Base-by-base conservation (phyloP, 2,113 vertebrate species). In the Odobenus rosmarus region DNA sequence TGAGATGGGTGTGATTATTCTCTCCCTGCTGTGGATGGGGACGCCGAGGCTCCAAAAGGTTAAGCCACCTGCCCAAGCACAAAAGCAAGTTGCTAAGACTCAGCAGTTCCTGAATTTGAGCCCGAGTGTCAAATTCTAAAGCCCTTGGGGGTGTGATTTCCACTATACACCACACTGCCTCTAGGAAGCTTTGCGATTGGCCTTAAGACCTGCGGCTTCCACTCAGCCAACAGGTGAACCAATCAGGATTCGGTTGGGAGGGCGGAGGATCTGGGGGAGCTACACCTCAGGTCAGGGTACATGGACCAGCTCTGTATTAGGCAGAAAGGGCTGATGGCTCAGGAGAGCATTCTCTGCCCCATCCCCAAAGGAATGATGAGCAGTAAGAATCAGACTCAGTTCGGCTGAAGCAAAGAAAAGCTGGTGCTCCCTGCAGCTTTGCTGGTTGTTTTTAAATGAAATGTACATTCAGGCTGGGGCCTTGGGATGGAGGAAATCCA, bases 351-450 rank as follows among this genome's bases (percentile, higher is more conserved):
- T 88, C 55, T 74, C 59, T 26, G 39, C 18, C 31, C 16, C 0
- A 57, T 36, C 42, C n/a, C 77, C 16, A 57, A 53, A 84, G 36
- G 86, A 55, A 93, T 3, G 33, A n/a, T 55, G 3, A 7, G 31
- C 31, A 9, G 18, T 53, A 14, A 69, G 80, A 79, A 31, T 57
- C 53, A 57, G 88, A 26, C 14, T 21, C 4, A 2, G 85, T 10
- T 31, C 12, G 3, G 31, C 14, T 28, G 59, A 64, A 31, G 10
- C 5, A 31, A 42, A 12, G 4, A 24, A 39, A 80, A 80, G 51
- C 55, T 28, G 55, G 80, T 9, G 46, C 10, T 61, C 55, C 82
- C n/a, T 23, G 15, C 0, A 33, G 53, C 59, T 21, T 0, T 0
- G 0, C 0, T 4, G 19, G n/a, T 42, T 61, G 69, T 72, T 81